Conservation (phyloP, 2,113 vertebrate genomes). For the Heterotis niloticus region DNA sequence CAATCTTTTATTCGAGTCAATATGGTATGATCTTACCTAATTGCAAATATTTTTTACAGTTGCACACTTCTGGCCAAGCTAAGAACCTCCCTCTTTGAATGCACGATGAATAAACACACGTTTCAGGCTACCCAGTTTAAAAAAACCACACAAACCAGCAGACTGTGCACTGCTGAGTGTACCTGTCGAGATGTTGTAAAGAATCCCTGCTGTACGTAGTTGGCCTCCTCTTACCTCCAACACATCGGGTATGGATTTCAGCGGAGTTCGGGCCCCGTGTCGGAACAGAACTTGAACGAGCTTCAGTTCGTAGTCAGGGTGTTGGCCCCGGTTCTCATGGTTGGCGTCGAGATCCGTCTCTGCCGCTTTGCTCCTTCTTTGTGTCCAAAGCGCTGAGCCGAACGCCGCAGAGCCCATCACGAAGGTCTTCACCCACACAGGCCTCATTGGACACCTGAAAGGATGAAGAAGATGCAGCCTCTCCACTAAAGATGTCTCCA, state of each 20-base stretch:
- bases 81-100: too few relatives aligned
- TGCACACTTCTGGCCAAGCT: too few relatives aligned
- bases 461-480: too few relatives aligned
- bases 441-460: slow-evolving; percentile 49
- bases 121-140: background rate
- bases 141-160: slow-evolving; percentile 8
- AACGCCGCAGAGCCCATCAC: slow-evolving; percentile 59
- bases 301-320: slow-evolving; percentile 61
- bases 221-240: slow-evolving; percentile 62
- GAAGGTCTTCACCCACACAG: slow-evolving; percentile 51
- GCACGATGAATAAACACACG: too few relatives aligned
- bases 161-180: background rate
- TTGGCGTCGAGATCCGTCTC: background rate
- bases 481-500: too few relatives aligned
- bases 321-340: background rate
- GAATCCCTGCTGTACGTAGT: background rate
- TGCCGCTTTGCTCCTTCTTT: slow-evolving; percentile 46
- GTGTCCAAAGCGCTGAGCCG: slow-evolving; percentile 58
- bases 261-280: slow-evolving; percentile 83
- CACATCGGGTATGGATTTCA: slow-evolving; percentile 71
- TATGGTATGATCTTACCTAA: too few relatives aligned
- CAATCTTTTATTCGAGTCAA: too few relatives aligned
- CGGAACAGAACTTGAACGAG: slow-evolving; percentile 82
- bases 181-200: background rate
- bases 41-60: too few relatives aligned